Evolutionary conservation across 2,888 invertebrate species (phyloP).

Genomic region (Pomacea canaliculata): DNA sequence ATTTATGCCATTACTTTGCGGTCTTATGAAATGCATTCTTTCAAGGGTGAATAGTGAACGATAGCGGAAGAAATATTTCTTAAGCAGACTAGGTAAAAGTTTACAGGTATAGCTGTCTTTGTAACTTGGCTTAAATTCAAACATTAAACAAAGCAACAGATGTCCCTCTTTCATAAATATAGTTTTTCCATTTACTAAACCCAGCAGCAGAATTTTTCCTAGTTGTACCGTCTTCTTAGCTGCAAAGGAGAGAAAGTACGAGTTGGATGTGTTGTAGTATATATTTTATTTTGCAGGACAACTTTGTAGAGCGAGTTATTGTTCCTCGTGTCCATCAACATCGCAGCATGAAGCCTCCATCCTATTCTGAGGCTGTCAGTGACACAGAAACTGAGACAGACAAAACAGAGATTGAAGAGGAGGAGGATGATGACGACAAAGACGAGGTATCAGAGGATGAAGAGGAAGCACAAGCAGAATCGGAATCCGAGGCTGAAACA

Average conservation of each 20-base stretch:
- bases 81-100: too few species aligned
- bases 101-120: not conserved
- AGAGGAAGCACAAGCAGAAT: constrained; percentile 35
- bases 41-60: too few species aligned
- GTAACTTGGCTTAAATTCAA: too few species aligned
- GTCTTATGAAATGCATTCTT: too few species aligned
- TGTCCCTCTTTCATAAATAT: too few species aligned
- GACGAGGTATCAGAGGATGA: constrained; percentile 40
- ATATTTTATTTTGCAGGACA: constrained; percentile 30
- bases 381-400: constrained; percentile 22
- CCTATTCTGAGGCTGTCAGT: constrained; percentile 28
- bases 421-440: constrained; percentile 33
- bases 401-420: constrained; percentile 21
- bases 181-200: not conserved
- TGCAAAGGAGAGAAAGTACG: too few species aligned
- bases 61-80: too few species aligned
- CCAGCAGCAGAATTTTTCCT: too few species aligned
- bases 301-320: constrained; percentile 49
- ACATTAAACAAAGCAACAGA: too few species aligned
- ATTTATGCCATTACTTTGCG: too few species aligned
- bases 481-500: constrained; percentile 23
- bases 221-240: too few species aligned
- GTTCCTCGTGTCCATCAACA: constrained; percentile 37
- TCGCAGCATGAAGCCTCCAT: constrained; percentile 23
- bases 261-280: too few species aligned